Evolutionary conservation across 2,113 vertebrate species (phyloP), one percentile per base, ranked within the genome.

Genomic region (Oncorhynchus nerka): DNA sequence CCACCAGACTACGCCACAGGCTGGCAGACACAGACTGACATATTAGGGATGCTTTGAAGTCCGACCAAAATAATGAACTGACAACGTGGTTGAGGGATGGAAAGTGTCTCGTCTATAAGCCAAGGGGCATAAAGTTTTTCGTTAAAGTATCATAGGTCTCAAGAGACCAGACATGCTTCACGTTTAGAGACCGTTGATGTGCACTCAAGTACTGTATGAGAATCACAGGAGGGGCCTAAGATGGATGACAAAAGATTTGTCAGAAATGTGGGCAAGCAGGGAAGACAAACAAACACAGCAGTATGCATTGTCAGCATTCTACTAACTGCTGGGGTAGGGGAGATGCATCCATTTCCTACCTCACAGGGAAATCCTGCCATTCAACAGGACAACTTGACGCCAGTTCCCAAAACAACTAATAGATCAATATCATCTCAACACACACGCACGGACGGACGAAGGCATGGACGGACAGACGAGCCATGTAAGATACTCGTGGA

Each of bases 361-460:
- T 87, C 71, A 69, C 82, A 80, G 87, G 91, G 86, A 92, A 91
- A 92, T 91, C 90, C 91, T 91, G 90, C 87, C 82, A 90, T 92
- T 91, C 90, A 90, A 84, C 82, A 5, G 45, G 79, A 81, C 68
- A 87, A 81, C 67, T 34, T 85, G 86, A 81, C 48, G 81, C 79
- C 83, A 79, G 83, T 71, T 78, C 77, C 65, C 26, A 7, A 51
- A 26, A 24, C 74, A 57, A 49, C 59, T 55, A 15, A 55, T 19
- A 55, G 49, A 55, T 55, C 51, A 55, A 19, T 55, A 5, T 55
- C 15, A 55, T 19, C 68, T 64, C 6, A 71, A 83, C 76, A 80
- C 68, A 3, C 76, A 28, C 26, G 57, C 80, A 55, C 81, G 62
- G 8, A 61, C 16, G 32, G 28, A 74, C 61, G 26, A 28, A 67